Conservation (phyloP, 2,113 vertebrate genomes). For the Cyanoderma ruficeps region DNA sequence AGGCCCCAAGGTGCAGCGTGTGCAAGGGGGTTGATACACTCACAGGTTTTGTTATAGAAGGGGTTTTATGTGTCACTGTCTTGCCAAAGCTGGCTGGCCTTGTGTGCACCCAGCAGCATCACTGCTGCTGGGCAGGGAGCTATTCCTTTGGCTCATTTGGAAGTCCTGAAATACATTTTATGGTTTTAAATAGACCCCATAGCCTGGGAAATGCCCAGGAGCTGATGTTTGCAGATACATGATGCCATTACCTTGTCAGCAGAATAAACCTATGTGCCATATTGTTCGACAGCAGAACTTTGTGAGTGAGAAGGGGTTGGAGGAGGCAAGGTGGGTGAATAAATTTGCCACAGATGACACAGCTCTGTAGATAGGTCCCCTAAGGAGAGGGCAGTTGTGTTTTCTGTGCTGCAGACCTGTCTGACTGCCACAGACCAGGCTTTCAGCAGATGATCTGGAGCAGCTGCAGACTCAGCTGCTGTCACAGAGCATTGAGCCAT, state of each 20-base stretch:
- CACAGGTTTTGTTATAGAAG: slow-evolving; percentile 24
- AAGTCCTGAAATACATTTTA: not conserved
- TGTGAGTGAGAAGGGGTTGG: not conserved
- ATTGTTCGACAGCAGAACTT: not conserved
- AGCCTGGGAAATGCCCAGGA: not conserved
- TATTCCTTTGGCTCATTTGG: not conserved
- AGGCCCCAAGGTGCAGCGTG: slow-evolving; percentile 27
- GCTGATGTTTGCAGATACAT: not conserved
- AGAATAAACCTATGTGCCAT: not conserved
- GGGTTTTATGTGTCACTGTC: not conserved
- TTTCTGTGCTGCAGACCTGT: not conserved
- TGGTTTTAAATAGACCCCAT: not conserved
- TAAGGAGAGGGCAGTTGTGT: not conserved
- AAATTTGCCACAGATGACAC: not conserved
- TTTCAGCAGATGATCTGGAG: not conserved
- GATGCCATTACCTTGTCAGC: not conserved
- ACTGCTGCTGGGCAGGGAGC: not conserved
- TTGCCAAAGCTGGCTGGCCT: slow-evolving; percentile 5
- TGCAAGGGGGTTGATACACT: slow-evolving; percentile 33
- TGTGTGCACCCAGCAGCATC: not conserved
- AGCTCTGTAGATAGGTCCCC: not conserved
- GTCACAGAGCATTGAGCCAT: not conserved
- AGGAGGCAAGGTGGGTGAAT: not conserved
- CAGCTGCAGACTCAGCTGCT: not conserved
- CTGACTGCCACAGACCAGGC: not conserved